Evolutionary conservation across 2,797 vertebrate genomes (phyloP), one percentile per base, ranked within the genome.

Genomic region (Micrastur ruficollis): DNA sequence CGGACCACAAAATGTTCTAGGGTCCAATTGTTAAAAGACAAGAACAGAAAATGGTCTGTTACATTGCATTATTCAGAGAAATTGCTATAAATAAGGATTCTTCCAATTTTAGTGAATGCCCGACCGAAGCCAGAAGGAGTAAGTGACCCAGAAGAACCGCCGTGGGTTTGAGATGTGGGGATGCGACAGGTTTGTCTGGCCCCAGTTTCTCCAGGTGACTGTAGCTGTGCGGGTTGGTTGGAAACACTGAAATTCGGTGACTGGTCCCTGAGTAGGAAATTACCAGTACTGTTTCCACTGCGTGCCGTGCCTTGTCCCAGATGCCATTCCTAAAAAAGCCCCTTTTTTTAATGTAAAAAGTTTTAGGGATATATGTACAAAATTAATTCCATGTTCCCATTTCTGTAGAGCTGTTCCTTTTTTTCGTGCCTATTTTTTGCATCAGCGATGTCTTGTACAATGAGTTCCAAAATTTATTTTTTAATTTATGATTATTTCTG

Each of bases 271-370:
- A 81, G 9, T 14, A 75, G 34, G 31, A 72, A 70, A 59, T 44
- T 11, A 1, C 27, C 75, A 66, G 14, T 8, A 40, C 11, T 4
- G 0, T 55, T 86, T 55, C 8, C 15, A n/a, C 14, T 5, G 1
- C 15, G 5, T 23, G 22, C 5, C 42, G 10, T 65, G 9, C 16
- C 5, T 56, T 46, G 8, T 47, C 10, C 40, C 36, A 87, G 22
- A 18, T 36, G n/a, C 29, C 79, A 9, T n/a, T 76, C 34, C 31
- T 84, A 32, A 70, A 86, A 86, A 29, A 14, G 5, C 16, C 4
- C 16, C 1, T 34, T 59, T 46, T 46, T 72, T 44, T 8, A 58
- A 68, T 66, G 22, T 44, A 19, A 73, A 40, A 56, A 5, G 2
- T 56, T 61, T 22, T 65, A 56, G 38, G 26, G 4, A 4, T 86